Base-by-base conservation (phyloP, 2,113 vertebrate species). In the Hippocampus zosterae region DNA sequence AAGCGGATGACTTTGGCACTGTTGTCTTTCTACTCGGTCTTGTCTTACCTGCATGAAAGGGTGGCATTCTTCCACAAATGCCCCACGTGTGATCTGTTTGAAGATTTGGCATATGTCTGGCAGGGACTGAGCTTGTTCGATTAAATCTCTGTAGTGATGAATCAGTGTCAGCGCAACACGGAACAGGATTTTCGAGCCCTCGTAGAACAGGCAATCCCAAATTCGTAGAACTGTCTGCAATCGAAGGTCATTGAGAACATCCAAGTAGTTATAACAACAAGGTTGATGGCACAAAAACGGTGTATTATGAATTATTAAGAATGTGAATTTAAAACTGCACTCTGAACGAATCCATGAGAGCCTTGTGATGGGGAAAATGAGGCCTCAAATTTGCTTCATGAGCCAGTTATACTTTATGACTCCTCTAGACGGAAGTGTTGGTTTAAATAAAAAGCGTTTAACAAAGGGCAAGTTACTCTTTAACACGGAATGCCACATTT, bases 151-250 rank as follows among this genome's bases (percentile, higher is more conserved):
- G 60, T 98, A 89, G 67, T 94, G 94, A 61, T 94, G 95, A 72
- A 99, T 96, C 69, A 98, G 65, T 0, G 96, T 98, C 85, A 99
- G 92, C 23, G 95, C 97, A 55, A 99, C 96, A 0, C 97, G 95
- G 87, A 98, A 99, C 65, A 98, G 84, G 81, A 99, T 94, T 88
- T 99, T 99, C 0, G 97, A 98, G 53, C 97, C 97, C 82, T 99
- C 97, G 0, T 95, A 97, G 88, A 99, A 99, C 48, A 99, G 82
- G 77, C 96, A 96, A 74, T 99, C 97, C 97, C 97, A 99, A 81
- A 99, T 94, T 46, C 97, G 91, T 42, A 99, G 87, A 53, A 98
- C 97, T 0, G 97, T 98, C 97, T 99, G 88, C 44, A 44, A 62
- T 65, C 63, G 48, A 62, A 25, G n/a, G 65, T 18, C 8, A 73